These are phyloP conservation scores for Pinctada fucata DNA, from an alignment of 2,888 invertebrate species.

Conservation along the genomic window DNA sequence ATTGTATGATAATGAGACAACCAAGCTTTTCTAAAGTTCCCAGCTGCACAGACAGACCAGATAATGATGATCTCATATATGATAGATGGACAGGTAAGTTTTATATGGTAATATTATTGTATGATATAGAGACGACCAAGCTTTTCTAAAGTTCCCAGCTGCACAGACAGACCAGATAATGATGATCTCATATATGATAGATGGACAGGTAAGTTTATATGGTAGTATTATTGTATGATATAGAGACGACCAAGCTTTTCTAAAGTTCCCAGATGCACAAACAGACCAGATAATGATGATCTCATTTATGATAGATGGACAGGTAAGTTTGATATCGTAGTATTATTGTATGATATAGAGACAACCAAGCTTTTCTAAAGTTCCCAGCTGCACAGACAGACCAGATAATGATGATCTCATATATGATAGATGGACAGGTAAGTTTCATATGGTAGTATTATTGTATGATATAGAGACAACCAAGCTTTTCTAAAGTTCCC, in stretches of 20 bases:
- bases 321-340: conserved; percentile 89
- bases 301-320: conserved; percentile 99
- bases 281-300: conserved; percentile 99
- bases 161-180: conserved; percentile 95
- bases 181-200: conserved; percentile 99
- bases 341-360: conserved; percentile 98
- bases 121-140: conserved; percentile 99
- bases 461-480: conserved; percentile 99
- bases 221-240: conserved; percentile 98
- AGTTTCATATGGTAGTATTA: conserved; percentile 87
- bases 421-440: conserved; percentile 97
- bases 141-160: conserved; percentile 97
- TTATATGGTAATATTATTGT: too few species aligned
- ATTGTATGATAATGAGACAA: conserved; percentile 99
- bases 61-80: conserved; percentile 99
- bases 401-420: conserved; percentile 99
- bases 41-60: conserved; percentile 94
- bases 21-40: conserved; percentile 97
- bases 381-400: conserved; percentile 96
- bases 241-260: conserved; percentile 97
- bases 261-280: conserved; percentile 97
- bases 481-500: conserved; percentile 97
- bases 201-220: conserved; percentile 86
- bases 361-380: conserved; percentile 97
- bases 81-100: conserved; percentile 90